Conservation (phyloP, 2,113 vertebrate genomes). For the Chaetura pelagica region DNA sequence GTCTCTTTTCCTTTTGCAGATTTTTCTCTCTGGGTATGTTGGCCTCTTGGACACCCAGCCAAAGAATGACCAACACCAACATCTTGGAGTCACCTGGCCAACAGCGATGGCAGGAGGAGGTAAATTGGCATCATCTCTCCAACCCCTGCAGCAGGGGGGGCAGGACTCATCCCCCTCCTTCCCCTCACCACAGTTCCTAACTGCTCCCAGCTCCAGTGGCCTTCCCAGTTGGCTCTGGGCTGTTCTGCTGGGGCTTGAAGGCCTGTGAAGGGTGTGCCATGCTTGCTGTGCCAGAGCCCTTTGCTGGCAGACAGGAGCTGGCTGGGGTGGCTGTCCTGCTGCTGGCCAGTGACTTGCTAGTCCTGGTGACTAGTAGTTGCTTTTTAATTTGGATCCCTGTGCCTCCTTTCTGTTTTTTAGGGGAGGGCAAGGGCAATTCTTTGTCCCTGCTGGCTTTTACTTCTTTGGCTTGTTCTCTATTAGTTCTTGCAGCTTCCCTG, state of each 20-base stretch:
- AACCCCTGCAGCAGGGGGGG: background rate
- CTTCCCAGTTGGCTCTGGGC: background rate
- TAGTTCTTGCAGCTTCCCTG: conserved; percentile 50
- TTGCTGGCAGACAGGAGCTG: background rate
- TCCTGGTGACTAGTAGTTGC: background rate
- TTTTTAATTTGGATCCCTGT: conserved; percentile 3
- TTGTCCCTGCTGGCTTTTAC: conserved; percentile 46
- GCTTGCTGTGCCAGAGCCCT: background rate
- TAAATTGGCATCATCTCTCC: background rate
- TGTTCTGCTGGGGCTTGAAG: background rate
- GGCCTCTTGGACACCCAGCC: rapidly evolving
- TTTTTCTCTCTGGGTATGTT: background rate
- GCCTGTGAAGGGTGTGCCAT: conserved; percentile 39
- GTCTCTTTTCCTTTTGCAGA: background rate
- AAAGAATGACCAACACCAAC: background rate
- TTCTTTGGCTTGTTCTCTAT: conserved; percentile 47
- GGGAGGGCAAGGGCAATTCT: background rate
- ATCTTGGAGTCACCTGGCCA: background rate
- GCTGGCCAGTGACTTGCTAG: conserved; percentile 12
- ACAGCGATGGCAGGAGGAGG: background rate
- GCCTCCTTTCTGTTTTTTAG: background rate
- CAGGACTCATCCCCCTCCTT: background rate
- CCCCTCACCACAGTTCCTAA: rapidly evolving
- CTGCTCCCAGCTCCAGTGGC: background rate
- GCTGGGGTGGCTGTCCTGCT: background rate